Base-by-base conservation (phyloP, 2,888 invertebrate species). In the Oxyscelio sp. region DNA sequence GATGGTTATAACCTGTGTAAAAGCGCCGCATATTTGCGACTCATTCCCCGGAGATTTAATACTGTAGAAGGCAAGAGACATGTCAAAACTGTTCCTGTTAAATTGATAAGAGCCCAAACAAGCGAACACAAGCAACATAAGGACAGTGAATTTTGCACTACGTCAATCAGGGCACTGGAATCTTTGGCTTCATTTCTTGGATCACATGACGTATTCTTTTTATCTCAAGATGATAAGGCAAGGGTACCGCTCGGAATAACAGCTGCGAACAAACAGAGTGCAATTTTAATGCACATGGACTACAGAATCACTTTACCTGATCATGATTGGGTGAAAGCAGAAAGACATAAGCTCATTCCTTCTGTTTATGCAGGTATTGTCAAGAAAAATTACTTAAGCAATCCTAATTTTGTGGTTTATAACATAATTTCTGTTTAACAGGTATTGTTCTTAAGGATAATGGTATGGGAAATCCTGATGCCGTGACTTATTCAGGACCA, bases 191-290 rank as follows among this genome's bases (percentile, higher is more conserved):
- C 87, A 4, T 38, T 91, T 34, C 56, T 92, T 6, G 91, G 91
- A n/a, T 87, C 88, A 6, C 22, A 66, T 9, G 58, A 79, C 50
- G 81, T 83, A n/a, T 38, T 40, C 13, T 90, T 91, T 87, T 56
- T 91, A 71, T 88, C 89, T 61, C 90, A 91, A 79, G 92, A 93
- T 85, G 91, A 92, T 73, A 92, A 93, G 87, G 92, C 92, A 19
- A 79, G 92, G 27, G 90, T 94, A 1, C 91, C 93, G 4, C 85
- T 94, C 48, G 92, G 94, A 15, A 48, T 93, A 21, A 89, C 93
- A 21, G 93, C 94, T 43, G 94, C 92, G 63, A 92, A 92, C 52
- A 92, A 90, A 65, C 94, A 94, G 89, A 88, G 90, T 11, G 91
- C 92, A 13, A 65, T 92, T 8, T 63, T 92, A 0, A 91, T 92